Base-by-base conservation (phyloP, 1,140 invertebrate species). In the Diprion similis region DNA sequence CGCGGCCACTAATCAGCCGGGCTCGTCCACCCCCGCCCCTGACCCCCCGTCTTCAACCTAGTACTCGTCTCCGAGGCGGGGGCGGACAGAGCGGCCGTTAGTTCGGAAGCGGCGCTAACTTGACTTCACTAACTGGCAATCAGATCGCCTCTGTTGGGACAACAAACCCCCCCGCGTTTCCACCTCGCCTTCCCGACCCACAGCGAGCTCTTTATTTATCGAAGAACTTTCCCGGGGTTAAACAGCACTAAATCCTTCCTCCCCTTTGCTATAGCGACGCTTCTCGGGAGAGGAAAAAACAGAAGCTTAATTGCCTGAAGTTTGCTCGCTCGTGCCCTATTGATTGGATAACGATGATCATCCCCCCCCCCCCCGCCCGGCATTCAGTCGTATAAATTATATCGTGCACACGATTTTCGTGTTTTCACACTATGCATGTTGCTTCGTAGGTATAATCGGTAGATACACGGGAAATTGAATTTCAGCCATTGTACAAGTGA, bases 141-240 rank as follows among this genome's bases (percentile, higher is more conserved):
- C 85, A 85, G 84, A 87, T 87, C 81, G 81, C 79, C 81, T 83
- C 78, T 85, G 84, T 85, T 85, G 80, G 84, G 81, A 84, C 84
- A 85, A 84, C 84, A 84, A 79, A 82, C 78, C 79, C 75, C 51
- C 70, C 51, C 18, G 45, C 64, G 72, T 64, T 69, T 46, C 64
- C 65, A 59, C 66, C 17, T 51, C 47, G 68, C 4, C 65, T 66
- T 70, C 74, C 64, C 70, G 67, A 48, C 45, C 71, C 73, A 66
- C 51, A 59, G 11, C 4, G 51, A 59, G 11, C 11, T 59, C 51
- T 59, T 86, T 86, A 86, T 86, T 86, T 86, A 85, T 86, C 79
- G 83, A 78, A 80, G 78, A 86, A 86, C 82, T 86, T 86, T 83
- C 78, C 7, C 77, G 79, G 82, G 82, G 83, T 85, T 85, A 85